Evolutionary conservation across 2,888 invertebrate genomes (phyloP).

Genomic region (Tupiocoris notatus): DNA sequence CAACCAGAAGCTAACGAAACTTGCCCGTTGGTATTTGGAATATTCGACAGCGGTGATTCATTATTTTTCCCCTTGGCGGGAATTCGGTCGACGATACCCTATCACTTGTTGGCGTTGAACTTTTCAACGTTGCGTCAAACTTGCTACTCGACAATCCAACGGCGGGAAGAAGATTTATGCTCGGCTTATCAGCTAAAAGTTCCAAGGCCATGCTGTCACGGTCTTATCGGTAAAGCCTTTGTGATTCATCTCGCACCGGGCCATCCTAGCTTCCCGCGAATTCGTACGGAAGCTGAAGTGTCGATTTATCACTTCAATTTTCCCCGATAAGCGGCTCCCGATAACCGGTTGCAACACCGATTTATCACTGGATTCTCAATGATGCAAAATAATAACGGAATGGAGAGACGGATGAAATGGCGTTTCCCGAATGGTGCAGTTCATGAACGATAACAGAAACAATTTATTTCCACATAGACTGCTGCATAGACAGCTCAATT

Average conservation of each 20-base stretch:
- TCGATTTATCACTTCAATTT: background rate
- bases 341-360: background rate
- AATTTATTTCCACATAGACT: too few relatives aligned
- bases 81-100: too few relatives aligned
- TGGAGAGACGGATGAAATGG: too few relatives aligned
- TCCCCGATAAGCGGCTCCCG: background rate
- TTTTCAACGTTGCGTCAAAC: background rate
- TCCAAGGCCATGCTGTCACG: constrained; percentile 24
- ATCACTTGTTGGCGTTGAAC: background rate
- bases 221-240: constrained; percentile 23
- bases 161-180: background rate
- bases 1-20: too few relatives aligned
- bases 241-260: constrained; percentile 19
- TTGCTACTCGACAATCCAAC: too few relatives aligned
- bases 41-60: too few relatives aligned
- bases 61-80: too few relatives aligned
- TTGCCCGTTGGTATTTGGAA: too few relatives aligned
- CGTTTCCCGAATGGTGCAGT: too few relatives aligned
- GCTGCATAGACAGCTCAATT: too few relatives aligned
- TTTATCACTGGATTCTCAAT: background rate
- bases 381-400: background rate
- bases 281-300: background rate
- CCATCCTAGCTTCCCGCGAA: background rate
- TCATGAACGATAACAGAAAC: too few relatives aligned
- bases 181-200: constrained; percentile 7